A percentile compares a stretch with the other conserved stretches of the same genome.
Evolutionary conservation across 2,113 vertebrate species (phyloP).

Genomic region (Corydoras sp.): DNA sequence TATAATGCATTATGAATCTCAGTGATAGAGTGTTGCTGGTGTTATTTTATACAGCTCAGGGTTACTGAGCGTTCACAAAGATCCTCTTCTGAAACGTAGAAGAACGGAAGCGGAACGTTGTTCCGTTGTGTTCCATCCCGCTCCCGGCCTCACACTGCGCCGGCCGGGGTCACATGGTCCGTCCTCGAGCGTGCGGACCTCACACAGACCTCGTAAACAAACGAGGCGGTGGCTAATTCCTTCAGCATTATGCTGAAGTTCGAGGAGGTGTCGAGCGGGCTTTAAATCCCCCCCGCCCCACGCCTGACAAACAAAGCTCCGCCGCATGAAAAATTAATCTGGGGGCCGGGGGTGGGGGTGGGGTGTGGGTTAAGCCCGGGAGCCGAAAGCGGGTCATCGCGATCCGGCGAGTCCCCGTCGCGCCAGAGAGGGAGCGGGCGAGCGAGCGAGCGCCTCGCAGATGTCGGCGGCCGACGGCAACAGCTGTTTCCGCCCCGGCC

Average conservation of each 20-base stretch:
- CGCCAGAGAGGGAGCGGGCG: constrained; percentile 50
- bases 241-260: constrained; percentile 1
- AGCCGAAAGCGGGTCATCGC: constrained; percentile 55
- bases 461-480: constrained; percentile 65
- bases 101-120: too few species aligned
- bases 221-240: constrained; percentile 14
- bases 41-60: too few species aligned
- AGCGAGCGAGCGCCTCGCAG: constrained; percentile 52
- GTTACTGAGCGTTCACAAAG: too few species aligned
- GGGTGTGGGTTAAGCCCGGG: constrained; percentile 50
- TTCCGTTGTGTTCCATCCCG: too few species aligned
- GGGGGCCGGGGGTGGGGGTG: too few species aligned
- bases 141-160: neutral
- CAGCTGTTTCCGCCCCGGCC: constrained; percentile 63
- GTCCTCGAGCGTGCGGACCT: neutral
- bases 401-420: constrained; percentile 53
- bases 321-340: constrained; percentile 42
- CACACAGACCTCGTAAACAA: constrained; percentile 17
- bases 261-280: constrained; percentile 43
- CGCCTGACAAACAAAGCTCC: constrained; percentile 23
- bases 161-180: constrained; percentile 17
- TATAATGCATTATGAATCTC: too few species aligned
- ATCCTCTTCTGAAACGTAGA: too few species aligned
- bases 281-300: constrained; percentile 10
- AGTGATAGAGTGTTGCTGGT: too few species aligned